Evolutionary conservation across 2,888 invertebrate species (phyloP).

Genomic region (Caenorhabditis panamensis): DNA sequence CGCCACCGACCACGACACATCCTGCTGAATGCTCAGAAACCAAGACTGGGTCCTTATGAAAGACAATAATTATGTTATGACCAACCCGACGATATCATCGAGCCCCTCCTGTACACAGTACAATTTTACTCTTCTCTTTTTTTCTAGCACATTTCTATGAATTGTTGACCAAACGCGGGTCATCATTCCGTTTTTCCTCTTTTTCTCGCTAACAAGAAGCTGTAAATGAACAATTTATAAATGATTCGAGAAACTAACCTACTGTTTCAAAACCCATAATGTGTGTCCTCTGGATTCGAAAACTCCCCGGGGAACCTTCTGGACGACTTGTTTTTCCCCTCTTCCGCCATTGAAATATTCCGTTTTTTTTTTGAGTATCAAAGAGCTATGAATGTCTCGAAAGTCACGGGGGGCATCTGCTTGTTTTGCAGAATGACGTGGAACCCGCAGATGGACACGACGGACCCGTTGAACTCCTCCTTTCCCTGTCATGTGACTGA

Average conservation of each 20-base stretch:
- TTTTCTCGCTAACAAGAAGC: conserved; percentile 15
- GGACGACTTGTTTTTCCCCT: conserved; percentile 22
- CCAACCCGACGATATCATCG: conserved; percentile 46
- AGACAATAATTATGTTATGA: conserved; percentile 3
- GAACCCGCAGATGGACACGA: neutral
- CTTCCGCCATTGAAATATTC: conserved; percentile 18
- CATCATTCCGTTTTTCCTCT: conserved; percentile 15
- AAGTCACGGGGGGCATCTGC: conserved; percentile 34
- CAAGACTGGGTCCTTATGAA: neutral
- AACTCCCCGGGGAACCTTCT: conserved; percentile 10
- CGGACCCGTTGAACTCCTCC: neutral
- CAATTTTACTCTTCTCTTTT: conserved; percentile 17
- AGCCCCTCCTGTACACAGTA: conserved; percentile 46
- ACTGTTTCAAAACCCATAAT: conserved; percentile 7
- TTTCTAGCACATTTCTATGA: conserved; percentile 28
- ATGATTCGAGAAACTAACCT: neutral
- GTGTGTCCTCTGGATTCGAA: neutral
- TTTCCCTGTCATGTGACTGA: too few species aligned
- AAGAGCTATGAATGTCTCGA: conserved; percentile 16
- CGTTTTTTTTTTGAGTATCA: conserved; percentile 34
- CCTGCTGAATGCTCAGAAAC: conserved; percentile 43
- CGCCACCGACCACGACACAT: conserved; percentile 23
- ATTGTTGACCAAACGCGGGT: conserved; percentile 49
- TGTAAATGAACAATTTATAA: conserved; percentile 41
- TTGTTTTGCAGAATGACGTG: neutral